Evolutionary conservation across 2,113 vertebrate genomes (phyloP), one percentile per base, ranked within the genome.

Genomic region (Ceyx cyanopectus): DNA sequence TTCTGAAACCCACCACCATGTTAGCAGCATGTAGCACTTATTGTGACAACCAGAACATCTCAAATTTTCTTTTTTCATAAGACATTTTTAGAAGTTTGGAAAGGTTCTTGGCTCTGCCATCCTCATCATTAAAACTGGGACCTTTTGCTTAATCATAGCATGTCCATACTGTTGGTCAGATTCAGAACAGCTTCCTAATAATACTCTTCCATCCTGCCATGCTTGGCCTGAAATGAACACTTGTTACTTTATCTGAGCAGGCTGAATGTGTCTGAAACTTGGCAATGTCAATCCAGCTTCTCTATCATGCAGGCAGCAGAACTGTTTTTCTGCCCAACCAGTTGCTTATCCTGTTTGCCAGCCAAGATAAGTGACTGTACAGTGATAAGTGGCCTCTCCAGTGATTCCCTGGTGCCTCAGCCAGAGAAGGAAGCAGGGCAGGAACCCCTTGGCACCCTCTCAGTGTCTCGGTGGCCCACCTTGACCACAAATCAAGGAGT

Each of bases 361-460:
- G 26, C 34, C 67, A 46, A 57, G 22, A 14, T 29, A 3, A 0
- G 0, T 23, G 58, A 17, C 23, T 60, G 6, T n/a, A 6, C 37
- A 37, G 37, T 37, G 37, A 37, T 37, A 37, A 37, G 10, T 37
- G 37, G 11, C 5, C 11, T 74, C 23, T 70, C 61, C 74, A 62
- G 60, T 0, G 2, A 51, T 10, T 37, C 23, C 6, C 26, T n/a
- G 17, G 5, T 74, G 40, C 56, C 41, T 84, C 77, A 51, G 34
- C 4, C 27, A 56, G 24, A 11, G 34, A 46, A 45, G 57, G 37
- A 37, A 50, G 40, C 29, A 26, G 45, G 14, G 20, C 27, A 85
- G 0, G 0, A 54, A 4, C 4, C 7, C 40, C 29, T 10, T 7
- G 5, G n/a, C 40, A 60, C 2, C 22, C n/a, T 13, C 2, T 51